Evolutionary conservation across 2,797 vertebrate species (phyloP), one percentile per base, ranked within the genome.

Genomic region (Hippocampus kuda): DNA sequence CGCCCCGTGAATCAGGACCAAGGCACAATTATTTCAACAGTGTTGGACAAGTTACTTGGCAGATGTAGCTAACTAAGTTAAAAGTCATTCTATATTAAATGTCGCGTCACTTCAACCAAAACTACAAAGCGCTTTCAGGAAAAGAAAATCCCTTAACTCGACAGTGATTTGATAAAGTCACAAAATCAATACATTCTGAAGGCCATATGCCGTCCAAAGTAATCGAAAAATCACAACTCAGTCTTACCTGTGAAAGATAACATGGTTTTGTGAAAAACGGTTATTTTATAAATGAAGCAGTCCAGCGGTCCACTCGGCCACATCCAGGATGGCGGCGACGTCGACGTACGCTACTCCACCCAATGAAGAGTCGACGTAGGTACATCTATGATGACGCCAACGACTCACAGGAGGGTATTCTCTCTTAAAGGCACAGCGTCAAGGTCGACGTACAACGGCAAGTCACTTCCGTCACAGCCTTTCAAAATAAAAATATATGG

Each of bases 391-490:
- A 56, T n/a, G 59, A 34, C 26, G 24, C 5, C 24, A 1, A 59
- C 26, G 56, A 59, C 26, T 56, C 53, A n/a, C n/a, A 56, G 49
- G 2, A 56, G n/a, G n/a, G 11, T 1, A 24, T 56, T 56, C 56
- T 27, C 5, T 5, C 84, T 77, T 83, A 85, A 83, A 84, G 77
- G 69, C 65, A 6, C 18, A 1, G 0, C 0, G 70, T 76, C 75
- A 81, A 75, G 66, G 0, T 0, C 8, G 44, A 49, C 68, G 18
- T 61, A 18, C 59, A 16, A 8, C 5, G 20, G 30, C 8, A 34
- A 34, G 59, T 11, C 53, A 46, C 38, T 68, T 68, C 66, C 53
- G 66, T 30, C 51, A 15, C 30, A 57, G 20, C 53, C 22, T 68
- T 57, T 68, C 66, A 57, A 57, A 68, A 15, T 68, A 10, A 64